Base-by-base conservation (phyloP, 2,888 invertebrate genomes). In the Brenthis daphne region DNA sequence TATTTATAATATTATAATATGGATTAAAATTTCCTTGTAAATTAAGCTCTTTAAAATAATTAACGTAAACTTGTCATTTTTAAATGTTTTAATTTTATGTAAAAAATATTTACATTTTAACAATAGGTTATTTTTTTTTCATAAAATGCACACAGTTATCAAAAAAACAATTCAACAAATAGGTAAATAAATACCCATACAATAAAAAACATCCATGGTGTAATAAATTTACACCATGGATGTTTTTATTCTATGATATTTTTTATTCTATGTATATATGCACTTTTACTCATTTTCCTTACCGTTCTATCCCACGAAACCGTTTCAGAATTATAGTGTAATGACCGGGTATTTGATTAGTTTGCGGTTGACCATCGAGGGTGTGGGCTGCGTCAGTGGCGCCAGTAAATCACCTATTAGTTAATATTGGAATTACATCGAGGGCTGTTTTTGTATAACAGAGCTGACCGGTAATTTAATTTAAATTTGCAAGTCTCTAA, bases 261-360 rank as follows among this genome's bases (percentile, higher is more conserved):
- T 47, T 12, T 54, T 72, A 73, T 67, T 72, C 65, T 68, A 56
- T 73, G 64, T 55, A 16, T 16, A 16, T 16, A 3, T 33, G 69
- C 72, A 79, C 82, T 85, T 85, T 85, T 84, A 80, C 85, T 80
- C 77, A 79, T 79, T 80, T 82, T 78, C 79, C 79, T 77, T 67
- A 76, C 70, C 80, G 64, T 51, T 55, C 65, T 64, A 54, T 83
- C 82, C 83, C 81, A 80, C 79, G 80, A 68, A 67, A 80, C 81
- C 79, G 86, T 88, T 80, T 80, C 77, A 85, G 87, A 88, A 88
- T 85, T 87, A 87, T 80, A 85, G 82, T 79, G 83, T 92, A 92
- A 92, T 91, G 79, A 90, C 82, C 80, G 82, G 87, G 85, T 91
- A 77, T 85, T 85, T 89, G 92, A 92, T 92, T 90, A 90, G 87